phyloP scores from a whole-genome alignment of 2,888 invertebrate species.

The Lepidochitona cinerea region DNA sequence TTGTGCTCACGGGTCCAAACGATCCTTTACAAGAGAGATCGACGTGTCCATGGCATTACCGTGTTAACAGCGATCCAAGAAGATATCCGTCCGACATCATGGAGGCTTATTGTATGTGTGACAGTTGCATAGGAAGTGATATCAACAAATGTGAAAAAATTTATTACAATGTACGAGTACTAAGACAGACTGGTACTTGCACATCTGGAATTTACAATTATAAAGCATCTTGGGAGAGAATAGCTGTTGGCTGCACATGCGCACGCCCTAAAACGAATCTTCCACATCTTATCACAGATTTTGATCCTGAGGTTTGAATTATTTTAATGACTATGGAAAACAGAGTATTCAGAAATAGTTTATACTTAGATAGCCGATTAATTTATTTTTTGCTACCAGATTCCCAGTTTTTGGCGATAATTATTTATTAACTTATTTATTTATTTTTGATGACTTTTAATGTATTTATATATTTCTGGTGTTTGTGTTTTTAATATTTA shows the following conservation, averaged over 20 bases:
- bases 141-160: background rate
- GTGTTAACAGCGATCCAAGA: slow-evolving; percentile 7
- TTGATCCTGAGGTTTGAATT: too few species aligned
- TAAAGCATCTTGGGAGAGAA: background rate
- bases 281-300: too few species aligned
- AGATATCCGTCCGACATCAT: slow-evolving; percentile 19
- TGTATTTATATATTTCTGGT: too few species aligned
- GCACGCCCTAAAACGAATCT: too few species aligned
- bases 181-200: background rate
- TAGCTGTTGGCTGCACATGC: slow-evolving; percentile 24
- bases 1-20: slow-evolving; percentile 1
- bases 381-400: too few species aligned
- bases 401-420: too few species aligned
- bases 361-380: too few species aligned
- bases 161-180: background rate
- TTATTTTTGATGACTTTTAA: too few species aligned
- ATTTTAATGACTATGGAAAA: too few species aligned
- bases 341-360: too few species aligned
- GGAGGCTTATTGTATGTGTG: slow-evolving; percentile 17
- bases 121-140: slow-evolving; percentile 10
- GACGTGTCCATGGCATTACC: slow-evolving; percentile 32
- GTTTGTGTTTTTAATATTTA: too few species aligned
- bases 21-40: slow-evolving; percentile 20
- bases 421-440: too few species aligned
- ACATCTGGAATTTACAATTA: slow-evolving; percentile 2